Evolutionary conservation across 2,888 invertebrate species (phyloP).

Genomic region (Hemaris fuciformis): DNA sequence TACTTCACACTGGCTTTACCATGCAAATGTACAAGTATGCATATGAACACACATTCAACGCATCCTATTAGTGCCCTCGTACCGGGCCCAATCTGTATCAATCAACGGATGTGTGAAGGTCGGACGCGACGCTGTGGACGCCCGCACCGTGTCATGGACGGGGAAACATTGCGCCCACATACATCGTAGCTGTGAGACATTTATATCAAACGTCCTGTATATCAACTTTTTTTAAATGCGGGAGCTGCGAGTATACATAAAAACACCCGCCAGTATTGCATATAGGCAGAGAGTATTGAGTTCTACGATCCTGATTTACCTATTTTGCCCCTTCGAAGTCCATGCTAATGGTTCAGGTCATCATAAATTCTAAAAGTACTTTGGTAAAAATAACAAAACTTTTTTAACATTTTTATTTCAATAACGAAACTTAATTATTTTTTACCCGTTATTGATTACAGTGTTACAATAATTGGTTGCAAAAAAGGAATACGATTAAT

Average conservation of each 20-base stretch:
- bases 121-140: conserved; percentile 29
- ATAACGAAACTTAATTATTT: too few relatives aligned
- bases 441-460: too few relatives aligned
- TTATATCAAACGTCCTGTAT: neutral
- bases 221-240: neutral
- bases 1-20: neutral
- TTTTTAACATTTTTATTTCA: too few relatives aligned
- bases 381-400: too few relatives aligned
- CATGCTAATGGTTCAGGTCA: too few relatives aligned
- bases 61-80: neutral
- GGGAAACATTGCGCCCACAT: conserved; percentile 1
- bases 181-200: neutral
- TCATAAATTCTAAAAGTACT: too few relatives aligned
- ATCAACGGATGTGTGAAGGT: conserved; percentile 25
- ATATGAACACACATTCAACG: neutral
- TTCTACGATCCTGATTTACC: too few relatives aligned
- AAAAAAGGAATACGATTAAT: too few relatives aligned
- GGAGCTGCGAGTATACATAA: neutral
- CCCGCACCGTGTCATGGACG: conserved; percentile 19
- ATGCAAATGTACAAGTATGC: neutral
- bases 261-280: too few relatives aligned
- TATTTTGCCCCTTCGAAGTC: too few relatives aligned
- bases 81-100: conserved; percentile 30
- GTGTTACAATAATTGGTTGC: too few relatives aligned
- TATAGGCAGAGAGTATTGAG: too few relatives aligned